These are phyloP conservation scores for Patella depressa DNA, from an alignment of 2,888 invertebrate genomes.

Conservation along the genomic window DNA sequence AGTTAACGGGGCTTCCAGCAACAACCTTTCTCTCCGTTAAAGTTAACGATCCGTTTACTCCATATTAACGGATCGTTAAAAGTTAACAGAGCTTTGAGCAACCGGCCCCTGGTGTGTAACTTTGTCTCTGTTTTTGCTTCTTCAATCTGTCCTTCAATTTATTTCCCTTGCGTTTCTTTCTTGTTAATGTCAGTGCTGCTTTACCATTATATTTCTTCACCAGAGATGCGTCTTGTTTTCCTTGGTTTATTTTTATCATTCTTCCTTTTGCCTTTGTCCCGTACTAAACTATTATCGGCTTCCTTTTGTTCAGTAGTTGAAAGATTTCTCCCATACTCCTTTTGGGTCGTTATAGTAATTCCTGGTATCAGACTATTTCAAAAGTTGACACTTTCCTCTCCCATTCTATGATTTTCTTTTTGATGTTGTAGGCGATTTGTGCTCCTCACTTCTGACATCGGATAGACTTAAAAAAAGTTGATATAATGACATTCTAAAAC, in stretches of 20 bases:
- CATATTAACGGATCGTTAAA: too few relatives aligned
- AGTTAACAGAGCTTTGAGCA: too few relatives aligned
- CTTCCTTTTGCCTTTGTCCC: not conserved
- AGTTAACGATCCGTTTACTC: too few relatives aligned
- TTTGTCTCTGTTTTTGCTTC: not conserved
- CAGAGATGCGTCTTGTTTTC: not conserved
- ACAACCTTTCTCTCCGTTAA: too few relatives aligned
- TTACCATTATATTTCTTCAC: not conserved
- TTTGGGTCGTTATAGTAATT: not conserved
- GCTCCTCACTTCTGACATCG: too few relatives aligned
- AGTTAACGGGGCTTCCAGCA: too few relatives aligned
- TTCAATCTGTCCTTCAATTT: not conserved
- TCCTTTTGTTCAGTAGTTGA: not conserved
- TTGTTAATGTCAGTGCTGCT: not conserved
- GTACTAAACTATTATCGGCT: not conserved
- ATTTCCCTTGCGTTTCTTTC: not conserved
- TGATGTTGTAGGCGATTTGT: too few relatives aligned
- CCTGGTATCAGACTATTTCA: not conserved
- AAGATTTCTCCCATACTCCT: not conserved
- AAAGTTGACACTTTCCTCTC: not conserved
- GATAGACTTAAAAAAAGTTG: too few relatives aligned
- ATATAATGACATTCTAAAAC: too few relatives aligned
- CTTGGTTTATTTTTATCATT: not conserved
- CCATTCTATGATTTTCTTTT: not conserved
- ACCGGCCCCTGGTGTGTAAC: not conserved